Evolutionary conservation across 2,888 invertebrate genomes (phyloP), one percentile per base, ranked within the genome.

Genomic region (Sacculina carcini): DNA sequence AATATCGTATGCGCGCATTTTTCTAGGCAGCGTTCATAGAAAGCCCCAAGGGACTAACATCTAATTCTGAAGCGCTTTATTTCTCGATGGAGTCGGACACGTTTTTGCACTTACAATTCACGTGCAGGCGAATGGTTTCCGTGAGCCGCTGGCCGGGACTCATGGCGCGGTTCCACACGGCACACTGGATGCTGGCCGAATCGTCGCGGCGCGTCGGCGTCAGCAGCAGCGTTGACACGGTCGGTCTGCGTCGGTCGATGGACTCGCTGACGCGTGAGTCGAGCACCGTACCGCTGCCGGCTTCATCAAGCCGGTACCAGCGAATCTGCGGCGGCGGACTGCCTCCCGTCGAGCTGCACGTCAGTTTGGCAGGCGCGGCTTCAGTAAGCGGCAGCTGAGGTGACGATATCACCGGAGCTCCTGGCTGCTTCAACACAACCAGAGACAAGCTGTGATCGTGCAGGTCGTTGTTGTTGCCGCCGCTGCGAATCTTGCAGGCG

Each of bases 101-200:
- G n/a, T n/a, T 3, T 19, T 14, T 5, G 10, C n/a, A 79, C 83
- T 83, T 69, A 85, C 84, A 89, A 68, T 86, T 84, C 56, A 89
- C 87, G 65, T 78, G 80, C 53, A 89, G 72, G 26, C 77, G 76
- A 55, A 86, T 77, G 14, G 75, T 75, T n/a, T 82, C 74, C 60
- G 84, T 82, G 56, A 86, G 68, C 59, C 81, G 81, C 53, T 78
- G 75, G 38, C 79, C 79, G 53, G 79, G 77, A 1, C 77, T 73
- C 75, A 89, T 79, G 57, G 87, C 89, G 46, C 87, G 72, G 69
- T 89, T 89, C 73, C 80, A 78, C 50, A 89, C 86, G 56, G 79
- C 79, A 65, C 89, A 89, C 54, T 79, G 74, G 67, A 79, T 86
- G 50, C 74, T 71, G 53, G 82, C 79, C 9, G 79, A 78, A 62